Base-by-base conservation (phyloP, 2,888 invertebrate genomes). In the Brachyptera risi region DNA sequence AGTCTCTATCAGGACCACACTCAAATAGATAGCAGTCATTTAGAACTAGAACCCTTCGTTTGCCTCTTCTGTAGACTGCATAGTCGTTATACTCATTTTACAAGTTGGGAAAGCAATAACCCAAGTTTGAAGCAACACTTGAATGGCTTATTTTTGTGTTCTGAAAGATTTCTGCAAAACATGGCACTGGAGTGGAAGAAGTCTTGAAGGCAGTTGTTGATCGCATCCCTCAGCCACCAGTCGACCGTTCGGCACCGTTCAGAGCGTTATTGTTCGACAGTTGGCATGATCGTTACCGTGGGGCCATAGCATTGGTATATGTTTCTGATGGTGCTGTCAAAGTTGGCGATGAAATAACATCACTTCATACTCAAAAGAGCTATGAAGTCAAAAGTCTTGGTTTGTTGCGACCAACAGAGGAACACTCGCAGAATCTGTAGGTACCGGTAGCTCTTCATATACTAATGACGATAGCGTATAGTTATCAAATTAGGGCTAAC, bases 211-310 rank as follows among this genome's bases (percentile, higher is more conserved):
- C 87, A 47, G 81, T 98, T 13, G 83, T 97, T 44, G 82, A 87
- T 65, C 79, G 80, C 71, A 83, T 96, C 69, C 95, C 95, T 21
- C 81, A 87, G 47, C 92, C 93, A 0, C 69, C 74, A 31, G 86
- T 83, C 0, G 72, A 81, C 65, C 75, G 83, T 58, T 72, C 79
- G 23, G 79, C 78, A 0, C 78, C 85, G 26, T 85, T 96, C 62
- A 85, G 85, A 73, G 93, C 91, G 0, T 77, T 97, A 44, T 79
- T 96, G 60, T 96, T 96, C 76, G 98, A 98, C 72, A 93, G 93
- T 60, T 95, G 93, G 90, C 96, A 87, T 75, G 93, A 97, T 73
- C 86, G 83, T 67, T 95, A 89, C 71, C 84, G 88, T 71, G 95
- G 95, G 0, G 87, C 89, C 0, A 76, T 94, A 59, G 85, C 88